phyloP scores from a whole-genome alignment of 2,888 invertebrate species.

The Melanostoma scalare region DNA sequence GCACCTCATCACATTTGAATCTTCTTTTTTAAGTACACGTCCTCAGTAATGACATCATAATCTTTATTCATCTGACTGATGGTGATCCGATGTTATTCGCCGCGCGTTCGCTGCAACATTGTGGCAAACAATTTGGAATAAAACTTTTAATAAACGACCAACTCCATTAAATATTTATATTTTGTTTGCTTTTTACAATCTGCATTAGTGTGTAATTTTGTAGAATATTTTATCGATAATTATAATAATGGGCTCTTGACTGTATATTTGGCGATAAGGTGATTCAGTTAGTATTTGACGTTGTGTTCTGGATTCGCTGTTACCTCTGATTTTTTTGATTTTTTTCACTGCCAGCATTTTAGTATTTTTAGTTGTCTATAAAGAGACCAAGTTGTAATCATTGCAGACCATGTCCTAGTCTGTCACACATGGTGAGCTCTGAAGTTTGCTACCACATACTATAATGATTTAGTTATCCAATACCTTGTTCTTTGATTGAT shows the following conservation, averaged over 20 bases:
- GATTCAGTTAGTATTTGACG: constrained; percentile 14
- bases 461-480: too few species aligned
- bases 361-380: too few species aligned
- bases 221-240: constrained; percentile 81
- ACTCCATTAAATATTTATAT: constrained; percentile 78
- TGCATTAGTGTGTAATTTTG: constrained; percentile 59
- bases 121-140: constrained; percentile 79
- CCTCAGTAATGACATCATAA: constrained; percentile 66
- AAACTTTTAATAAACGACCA: constrained; percentile 82
- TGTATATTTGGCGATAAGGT: constrained; percentile 73
- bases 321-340: constrained; percentile 34
- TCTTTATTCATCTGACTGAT: constrained; percentile 69
- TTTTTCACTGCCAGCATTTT: not conserved
- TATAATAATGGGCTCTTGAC: constrained; percentile 79
- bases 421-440: too few species aligned
- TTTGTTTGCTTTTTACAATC: constrained; percentile 48
- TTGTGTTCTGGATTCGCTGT: constrained; percentile 6
- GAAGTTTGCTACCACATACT: too few species aligned
- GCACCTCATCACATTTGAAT: constrained; percentile 35
- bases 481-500: too few species aligned
- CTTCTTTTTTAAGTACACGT: constrained; percentile 18
- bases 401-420: too few species aligned
- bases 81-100: constrained; percentile 60
- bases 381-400: too few species aligned
- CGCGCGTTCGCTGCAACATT: constrained; percentile 66